phyloP scores from a whole-genome alignment of 2,113 vertebrate species.

The Gymnogyps californianus region DNA sequence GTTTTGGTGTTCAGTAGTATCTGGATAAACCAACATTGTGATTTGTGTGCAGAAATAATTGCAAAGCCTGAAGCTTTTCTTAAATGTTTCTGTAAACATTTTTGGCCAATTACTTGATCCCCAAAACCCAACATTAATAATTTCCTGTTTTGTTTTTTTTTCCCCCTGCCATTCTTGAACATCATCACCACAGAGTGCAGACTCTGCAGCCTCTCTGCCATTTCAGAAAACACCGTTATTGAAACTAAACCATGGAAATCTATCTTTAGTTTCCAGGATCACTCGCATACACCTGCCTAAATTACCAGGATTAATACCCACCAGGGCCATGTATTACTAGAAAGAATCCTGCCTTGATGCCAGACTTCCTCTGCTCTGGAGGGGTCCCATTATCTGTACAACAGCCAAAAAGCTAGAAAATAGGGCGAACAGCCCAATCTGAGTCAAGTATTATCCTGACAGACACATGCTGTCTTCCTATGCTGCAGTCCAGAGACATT shows the following conservation, averaged over 20 bases:
- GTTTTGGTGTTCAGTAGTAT: neutral
- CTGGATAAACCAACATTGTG: neutral
- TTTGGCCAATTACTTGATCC: neutral
- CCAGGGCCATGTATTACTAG: neutral
- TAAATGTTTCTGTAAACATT: neutral
- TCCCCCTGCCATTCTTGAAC: neutral
- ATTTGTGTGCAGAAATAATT: neutral
- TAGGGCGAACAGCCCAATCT: neutral
- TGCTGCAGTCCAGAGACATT: neutral
- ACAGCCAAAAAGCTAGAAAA: conserved; percentile 21
- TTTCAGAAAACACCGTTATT: neutral
- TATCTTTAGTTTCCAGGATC: neutral
- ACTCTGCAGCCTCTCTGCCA: neutral
- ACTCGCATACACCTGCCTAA: neutral
- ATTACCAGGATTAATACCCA: neutral
- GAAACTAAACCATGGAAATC: neutral
- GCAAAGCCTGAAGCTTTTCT: neutral
- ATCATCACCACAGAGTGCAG: neutral
- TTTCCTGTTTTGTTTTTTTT: neutral
- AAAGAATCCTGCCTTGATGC: conserved; percentile 6
- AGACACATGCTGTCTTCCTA: neutral
- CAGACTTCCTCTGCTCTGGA: neutral
- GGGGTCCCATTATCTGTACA: neutral
- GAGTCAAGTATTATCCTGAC: neutral
- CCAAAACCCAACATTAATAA: neutral